Evolutionary conservation across 2,113 vertebrate genomes (phyloP).

Genomic region (Galbula dea): DNA sequence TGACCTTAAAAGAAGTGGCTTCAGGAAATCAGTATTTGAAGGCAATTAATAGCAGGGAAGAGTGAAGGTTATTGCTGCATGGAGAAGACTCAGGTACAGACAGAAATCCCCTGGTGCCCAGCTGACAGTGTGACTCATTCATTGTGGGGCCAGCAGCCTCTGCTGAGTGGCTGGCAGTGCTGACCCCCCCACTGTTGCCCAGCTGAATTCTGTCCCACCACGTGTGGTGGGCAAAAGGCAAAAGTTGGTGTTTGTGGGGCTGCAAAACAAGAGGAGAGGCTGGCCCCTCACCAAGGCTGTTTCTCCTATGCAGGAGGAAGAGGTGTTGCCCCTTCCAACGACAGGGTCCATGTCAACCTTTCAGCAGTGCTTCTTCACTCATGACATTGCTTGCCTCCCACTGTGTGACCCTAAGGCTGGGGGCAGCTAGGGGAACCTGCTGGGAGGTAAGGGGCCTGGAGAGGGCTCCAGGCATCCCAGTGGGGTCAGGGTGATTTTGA

Average conservation of each 20-base stretch:
- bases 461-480: background rate
- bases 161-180: background rate
- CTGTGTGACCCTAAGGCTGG: fast-evolving
- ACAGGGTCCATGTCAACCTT: background rate
- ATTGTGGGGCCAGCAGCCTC: fast-evolving
- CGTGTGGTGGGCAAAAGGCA: fast-evolving
- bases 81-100: background rate
- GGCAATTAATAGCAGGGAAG: background rate
- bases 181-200: no score
- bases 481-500: background rate
- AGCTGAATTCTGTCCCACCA: background rate
- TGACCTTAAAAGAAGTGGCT: background rate
- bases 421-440: background rate
- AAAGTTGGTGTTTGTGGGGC: background rate
- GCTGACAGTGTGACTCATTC: background rate
- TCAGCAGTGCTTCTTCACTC: background rate
- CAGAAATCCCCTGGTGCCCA: background rate
- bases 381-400: background rate
- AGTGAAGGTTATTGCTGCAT: background rate
- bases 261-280: background rate
- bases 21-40: background rate
- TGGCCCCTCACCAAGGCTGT: fast-evolving
- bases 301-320: background rate
- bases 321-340: background rate
- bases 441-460: background rate